Conservation (phyloP, 2,113 vertebrate species). For the Semnornis frantzii region DNA sequence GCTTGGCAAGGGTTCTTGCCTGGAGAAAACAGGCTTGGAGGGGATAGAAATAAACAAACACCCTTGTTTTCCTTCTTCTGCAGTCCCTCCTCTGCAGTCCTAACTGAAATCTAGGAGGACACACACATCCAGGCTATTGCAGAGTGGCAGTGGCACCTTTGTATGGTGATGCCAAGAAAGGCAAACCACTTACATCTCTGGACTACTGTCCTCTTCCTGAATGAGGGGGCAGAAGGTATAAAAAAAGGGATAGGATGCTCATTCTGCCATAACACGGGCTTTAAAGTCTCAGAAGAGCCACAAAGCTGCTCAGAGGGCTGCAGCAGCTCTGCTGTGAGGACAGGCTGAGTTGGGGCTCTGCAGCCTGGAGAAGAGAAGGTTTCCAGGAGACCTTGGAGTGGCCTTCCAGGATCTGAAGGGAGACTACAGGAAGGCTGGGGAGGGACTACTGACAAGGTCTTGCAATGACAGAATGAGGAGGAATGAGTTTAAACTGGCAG, state of each 20-base stretch:
- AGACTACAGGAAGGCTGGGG: too few species aligned
- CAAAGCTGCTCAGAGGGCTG: too few species aligned
- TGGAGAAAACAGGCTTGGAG: conserved; percentile 50
- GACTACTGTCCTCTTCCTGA: not conserved
- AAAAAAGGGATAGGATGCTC: not conserved
- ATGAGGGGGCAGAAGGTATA: not conserved
- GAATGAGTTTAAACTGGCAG: too few species aligned
- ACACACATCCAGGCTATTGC: not conserved
- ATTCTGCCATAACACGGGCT: not conserved
- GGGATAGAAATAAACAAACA: conserved; percentile 9
- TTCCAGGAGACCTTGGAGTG: too few species aligned
- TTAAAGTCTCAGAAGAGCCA: not conserved
- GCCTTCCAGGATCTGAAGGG: too few species aligned
- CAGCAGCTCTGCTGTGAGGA: too few species aligned
- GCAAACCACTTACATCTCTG: not conserved
- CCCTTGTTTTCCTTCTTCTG: not conserved
- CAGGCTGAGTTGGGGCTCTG: too few species aligned
- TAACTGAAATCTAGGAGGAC: not conserved
- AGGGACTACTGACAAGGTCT: too few species aligned
- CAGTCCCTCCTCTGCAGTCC: not conserved
- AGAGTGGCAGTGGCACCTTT: not conserved
- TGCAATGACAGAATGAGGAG: too few species aligned
- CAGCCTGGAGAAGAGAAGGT: too few species aligned
- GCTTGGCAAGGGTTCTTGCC: conserved; percentile 59
- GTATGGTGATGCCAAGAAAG: not conserved